Evolutionary conservation across 2,888 invertebrate genomes (phyloP), one percentile per base, ranked within the genome.

Genomic region (Pyrgus malvae): DNA sequence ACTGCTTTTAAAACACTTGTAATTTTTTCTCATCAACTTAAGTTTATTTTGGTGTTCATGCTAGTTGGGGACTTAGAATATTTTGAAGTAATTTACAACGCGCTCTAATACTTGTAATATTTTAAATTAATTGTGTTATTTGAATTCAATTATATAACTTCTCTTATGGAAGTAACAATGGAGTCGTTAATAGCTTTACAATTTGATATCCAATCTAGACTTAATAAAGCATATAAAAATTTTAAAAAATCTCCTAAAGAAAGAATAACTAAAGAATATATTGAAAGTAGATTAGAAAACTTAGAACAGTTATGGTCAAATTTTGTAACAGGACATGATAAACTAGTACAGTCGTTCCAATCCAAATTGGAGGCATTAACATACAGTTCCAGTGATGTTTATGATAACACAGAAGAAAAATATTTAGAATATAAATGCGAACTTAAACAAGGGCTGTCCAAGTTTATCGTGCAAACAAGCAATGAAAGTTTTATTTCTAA

Each of bases 211-310:
- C 23, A n/a, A 21, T 40, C 40, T 11, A 21, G 40, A 6, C n/a
- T 40, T 8, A 12, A 2, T 23, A 40, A 40, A 23, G 40, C 21
- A 12, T 23, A 23, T 5, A 3, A 11, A 7, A 40, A 40, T 6
- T 40, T 40, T 23, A 40, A 23, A 40, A 40, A 40, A 23, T 40
- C 40, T 40, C 40, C 40, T 2, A 40, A 40, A 8, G 23, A 40
- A n/a, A 40, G 40, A 6, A 21, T 23, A 4, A 23, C 40, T 1
- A 23, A 40, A 1, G 40, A 40, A 7, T 23, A 41, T 12, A 12
- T 41, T 8, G 23, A 41, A n/a, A 12, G 23, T 12, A 41, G 25
- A 23, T 41, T 41, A 14, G 41, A 41, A 12, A 7, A 8, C 2
- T 21, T 41, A 25, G 41, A 41, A 23, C 21, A 12, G n/a, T 23